These are phyloP conservation scores for Danio jaintianensis DNA, from an alignment of 2,797 vertebrate genomes.

Conservation along the genomic window DNA sequence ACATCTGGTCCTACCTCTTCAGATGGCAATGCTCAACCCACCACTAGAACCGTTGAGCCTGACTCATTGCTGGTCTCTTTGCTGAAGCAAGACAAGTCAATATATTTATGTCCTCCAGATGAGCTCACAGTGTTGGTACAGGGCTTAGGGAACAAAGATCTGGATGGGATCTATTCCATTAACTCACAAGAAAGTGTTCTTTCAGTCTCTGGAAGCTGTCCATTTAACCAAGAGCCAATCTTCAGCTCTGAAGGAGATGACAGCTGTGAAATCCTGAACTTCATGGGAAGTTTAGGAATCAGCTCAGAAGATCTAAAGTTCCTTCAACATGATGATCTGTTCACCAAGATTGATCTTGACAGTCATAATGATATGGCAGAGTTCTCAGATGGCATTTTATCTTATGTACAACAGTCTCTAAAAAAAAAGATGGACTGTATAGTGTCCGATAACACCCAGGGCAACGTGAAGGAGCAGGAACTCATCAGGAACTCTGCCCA, in stretches of 20 bases:
- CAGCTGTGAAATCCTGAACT: slow-evolving; percentile 79
- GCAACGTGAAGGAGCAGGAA: neutral
- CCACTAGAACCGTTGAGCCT: slow-evolving; percentile 25
- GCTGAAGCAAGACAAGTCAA: slow-evolving; percentile 73
- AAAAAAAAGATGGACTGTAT: slow-evolving; percentile 52
- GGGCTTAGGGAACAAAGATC: slow-evolving; percentile 61
- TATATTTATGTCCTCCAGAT: slow-evolving; percentile 61
- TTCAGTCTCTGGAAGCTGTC: slow-evolving; percentile 66
- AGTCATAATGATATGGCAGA: slow-evolving; percentile 45
- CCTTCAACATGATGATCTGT: slow-evolving; percentile 43
- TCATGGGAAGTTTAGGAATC: slow-evolving; percentile 81
- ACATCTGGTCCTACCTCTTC: slow-evolving; percentile 63
- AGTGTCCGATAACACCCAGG: neutral
- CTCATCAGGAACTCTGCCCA: neutral
- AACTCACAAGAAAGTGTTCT: slow-evolving; percentile 70
- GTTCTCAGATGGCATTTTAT: slow-evolving; percentile 67
- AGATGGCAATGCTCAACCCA: slow-evolving; percentile 59
- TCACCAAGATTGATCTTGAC: slow-evolving; percentile 62
- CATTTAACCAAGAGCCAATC: slow-evolving; percentile 72
- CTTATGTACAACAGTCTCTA: slow-evolving; percentile 73
- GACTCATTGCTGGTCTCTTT: slow-evolving; percentile 75
- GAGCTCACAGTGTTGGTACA: slow-evolving; percentile 61
- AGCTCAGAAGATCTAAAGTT: slow-evolving; percentile 57
- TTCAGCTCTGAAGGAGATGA: slow-evolving; percentile 69
- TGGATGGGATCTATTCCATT: slow-evolving; percentile 54